Evolutionary conservation across 2,113 vertebrate genomes (phyloP).

Genomic region (Origma solitaria): DNA sequence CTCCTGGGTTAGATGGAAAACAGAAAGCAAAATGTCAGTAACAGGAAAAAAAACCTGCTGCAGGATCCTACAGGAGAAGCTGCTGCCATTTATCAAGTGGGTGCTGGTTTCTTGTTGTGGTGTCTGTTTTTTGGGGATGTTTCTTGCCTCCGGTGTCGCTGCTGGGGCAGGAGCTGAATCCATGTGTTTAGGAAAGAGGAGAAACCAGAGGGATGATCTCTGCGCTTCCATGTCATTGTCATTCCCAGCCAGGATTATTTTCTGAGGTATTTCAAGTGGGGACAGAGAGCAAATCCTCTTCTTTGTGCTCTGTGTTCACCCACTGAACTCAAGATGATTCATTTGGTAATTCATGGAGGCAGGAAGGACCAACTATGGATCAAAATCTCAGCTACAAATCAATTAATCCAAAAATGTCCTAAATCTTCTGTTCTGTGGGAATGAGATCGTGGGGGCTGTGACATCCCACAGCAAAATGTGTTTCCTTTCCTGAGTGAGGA

Average conservation of each 20-base stretch:
- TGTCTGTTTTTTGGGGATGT: neutral
- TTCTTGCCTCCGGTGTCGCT: fast-evolving
- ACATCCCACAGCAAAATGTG: fast-evolving
- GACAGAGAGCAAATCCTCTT: neutral
- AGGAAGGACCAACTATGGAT: neutral
- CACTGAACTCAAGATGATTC: neutral
- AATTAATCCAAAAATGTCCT: fast-evolving
- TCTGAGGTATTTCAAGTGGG: neutral
- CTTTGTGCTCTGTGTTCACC: neutral
- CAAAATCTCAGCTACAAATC: fast-evolving
- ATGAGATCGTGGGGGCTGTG: neutral
- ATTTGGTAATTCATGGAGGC: neutral
- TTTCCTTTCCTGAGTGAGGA: neutral
- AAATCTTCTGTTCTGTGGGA: neutral
- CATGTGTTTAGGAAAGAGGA: neutral
- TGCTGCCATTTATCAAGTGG: neutral
- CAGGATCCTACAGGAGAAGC: neutral
- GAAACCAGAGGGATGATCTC: neutral
- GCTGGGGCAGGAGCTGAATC: neutral
- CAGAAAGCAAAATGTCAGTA: neutral
- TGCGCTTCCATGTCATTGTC: fast-evolving
- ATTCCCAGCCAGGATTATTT: neutral
- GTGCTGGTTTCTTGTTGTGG: neutral
- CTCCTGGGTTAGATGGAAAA: neutral
- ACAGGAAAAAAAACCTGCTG: neutral